These are phyloP conservation scores for Agrotis clavis DNA, from an alignment of 2,888 invertebrate species.

Conservation along the genomic window DNA sequence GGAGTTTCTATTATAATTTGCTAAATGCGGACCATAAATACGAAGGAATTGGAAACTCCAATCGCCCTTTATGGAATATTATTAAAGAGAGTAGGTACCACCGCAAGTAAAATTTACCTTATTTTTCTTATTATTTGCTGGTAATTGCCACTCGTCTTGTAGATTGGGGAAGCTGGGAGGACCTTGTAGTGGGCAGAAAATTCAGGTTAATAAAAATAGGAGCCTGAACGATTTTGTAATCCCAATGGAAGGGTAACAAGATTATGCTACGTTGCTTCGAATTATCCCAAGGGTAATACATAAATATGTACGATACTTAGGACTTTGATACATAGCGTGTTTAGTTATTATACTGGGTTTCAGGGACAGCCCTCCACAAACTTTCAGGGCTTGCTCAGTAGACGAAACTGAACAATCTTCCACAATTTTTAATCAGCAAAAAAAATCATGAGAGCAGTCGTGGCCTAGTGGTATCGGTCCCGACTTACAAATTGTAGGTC, in stretches of 20 bases:
- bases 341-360: neutral
- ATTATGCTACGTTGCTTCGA: neutral
- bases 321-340: neutral
- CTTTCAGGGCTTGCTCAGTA: too few relatives aligned
- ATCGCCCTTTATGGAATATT: conserved; percentile 36
- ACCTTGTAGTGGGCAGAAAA: neutral
- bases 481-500: too few relatives aligned
- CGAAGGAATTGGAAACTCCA: conserved; percentile 7
- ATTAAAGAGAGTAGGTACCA: conserved; percentile 7
- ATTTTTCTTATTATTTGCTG: conserved; percentile 42
- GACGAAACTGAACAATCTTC: neutral
- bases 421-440: too few relatives aligned
- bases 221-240: neutral
- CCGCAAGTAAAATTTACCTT: conserved; percentile 24
- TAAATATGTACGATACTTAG: neutral
- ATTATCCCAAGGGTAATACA: neutral
- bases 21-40: conserved; percentile 35
- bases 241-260: neutral
- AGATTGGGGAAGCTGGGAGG: conserved; percentile 12
- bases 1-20: conserved; percentile 27
- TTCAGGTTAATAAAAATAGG: conserved; percentile 10
- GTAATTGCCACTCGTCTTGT: conserved; percentile 33
- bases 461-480: too few relatives aligned
- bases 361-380: too few relatives aligned
- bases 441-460: too few relatives aligned